Base-by-base conservation (phyloP, 2,113 vertebrate genomes). In the Oreochromis niloticus region DNA sequence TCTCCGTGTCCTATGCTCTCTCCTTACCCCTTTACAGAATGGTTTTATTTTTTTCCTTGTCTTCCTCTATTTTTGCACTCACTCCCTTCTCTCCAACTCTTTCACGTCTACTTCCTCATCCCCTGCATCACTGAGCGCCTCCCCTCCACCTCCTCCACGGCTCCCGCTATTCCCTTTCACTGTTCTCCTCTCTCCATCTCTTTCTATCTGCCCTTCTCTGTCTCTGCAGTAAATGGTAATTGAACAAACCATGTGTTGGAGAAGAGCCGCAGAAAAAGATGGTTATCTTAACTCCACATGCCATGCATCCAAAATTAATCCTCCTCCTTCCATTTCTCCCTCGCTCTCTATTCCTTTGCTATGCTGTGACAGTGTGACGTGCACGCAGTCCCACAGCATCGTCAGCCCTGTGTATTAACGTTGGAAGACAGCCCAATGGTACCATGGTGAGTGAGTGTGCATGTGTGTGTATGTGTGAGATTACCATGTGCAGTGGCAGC, bases 211-310 rank as follows among this genome's bases (percentile, higher is more conserved):
- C 81, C 88, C 83, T 85, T 89, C 89, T 93, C 84, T 87, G 80
- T 89, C 94, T 90, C 95, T 96, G 94, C 95, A 95, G 94, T 94
- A 94, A 95, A 95, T 92, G 94, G 89, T 95, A 95, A 96, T 94
- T 95, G 94, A 95, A 94, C 93, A 95, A 96, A 96, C 92, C 92
- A 84, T 52, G 82, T 88, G 87, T 82, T 55, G 85, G 92, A 88
- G 91, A 87, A 93, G 88, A 90, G 87, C 92, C 92, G 95, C 93
- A 96, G 93, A 95, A 94, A 75, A 95, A 96, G 93, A 96, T 95
- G 92, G 92, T 96, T 95, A 96, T 95, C 94, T 85, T 88, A 88
- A 92, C 81, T 93, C 90, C 90, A 95, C 94, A 94, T 94, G 95
- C 93, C 86, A n/a, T 54, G 95, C 94, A 96, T 96, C 89, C 87